phyloP scores from a whole-genome alignment of 2,797 vertebrate genomes.

The Poeciliopsis paucimaculata region DNA sequence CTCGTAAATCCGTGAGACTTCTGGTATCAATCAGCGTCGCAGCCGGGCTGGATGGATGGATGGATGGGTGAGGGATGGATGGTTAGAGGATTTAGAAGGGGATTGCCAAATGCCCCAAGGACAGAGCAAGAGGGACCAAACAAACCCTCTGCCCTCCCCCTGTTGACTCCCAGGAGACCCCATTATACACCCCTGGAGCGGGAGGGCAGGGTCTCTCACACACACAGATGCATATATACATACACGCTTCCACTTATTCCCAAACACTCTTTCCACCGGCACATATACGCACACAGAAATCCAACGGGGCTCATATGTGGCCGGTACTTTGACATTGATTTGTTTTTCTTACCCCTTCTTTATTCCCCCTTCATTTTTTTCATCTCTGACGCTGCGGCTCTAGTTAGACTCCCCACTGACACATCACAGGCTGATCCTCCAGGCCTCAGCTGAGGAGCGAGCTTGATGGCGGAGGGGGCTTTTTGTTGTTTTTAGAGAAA shows the following conservation, averaged over 20 bases:
- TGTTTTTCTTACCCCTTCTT: constrained; percentile 75
- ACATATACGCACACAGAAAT: constrained; percentile 60
- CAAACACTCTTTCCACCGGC: constrained; percentile 55
- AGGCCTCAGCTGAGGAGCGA: constrained; percentile 47
- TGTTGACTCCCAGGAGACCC: constrained; percentile 68
- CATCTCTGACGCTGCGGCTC: constrained; percentile 64
- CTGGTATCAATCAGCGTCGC: constrained; percentile 71
- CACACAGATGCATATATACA: constrained; percentile 57
- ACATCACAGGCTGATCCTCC: constrained; percentile 69
- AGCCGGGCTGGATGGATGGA: constrained; percentile 36
- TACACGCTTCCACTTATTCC: constrained; percentile 48
- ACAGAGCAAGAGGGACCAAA: constrained; percentile 55
- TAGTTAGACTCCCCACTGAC: constrained; percentile 75
- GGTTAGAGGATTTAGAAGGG: constrained; percentile 29
- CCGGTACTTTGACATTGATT: constrained; percentile 78
- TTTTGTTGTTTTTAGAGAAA: constrained; percentile 42
- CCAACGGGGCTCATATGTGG: constrained; percentile 68
- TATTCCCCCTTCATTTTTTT: constrained; percentile 61
- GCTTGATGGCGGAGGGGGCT: constrained; percentile 23
- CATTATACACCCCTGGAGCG: constrained; percentile 71
- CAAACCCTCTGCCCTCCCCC: constrained; percentile 41
- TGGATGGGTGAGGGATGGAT: constrained; percentile 35
- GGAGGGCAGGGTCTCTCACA: constrained; percentile 47
- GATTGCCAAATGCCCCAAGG: constrained; percentile 58
- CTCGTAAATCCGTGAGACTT: constrained; percentile 59